Evolutionary conservation across 2,797 vertebrate species (phyloP), one percentile per base, ranked within the genome.

Genomic region (Urosaurus nigricauda): DNA sequence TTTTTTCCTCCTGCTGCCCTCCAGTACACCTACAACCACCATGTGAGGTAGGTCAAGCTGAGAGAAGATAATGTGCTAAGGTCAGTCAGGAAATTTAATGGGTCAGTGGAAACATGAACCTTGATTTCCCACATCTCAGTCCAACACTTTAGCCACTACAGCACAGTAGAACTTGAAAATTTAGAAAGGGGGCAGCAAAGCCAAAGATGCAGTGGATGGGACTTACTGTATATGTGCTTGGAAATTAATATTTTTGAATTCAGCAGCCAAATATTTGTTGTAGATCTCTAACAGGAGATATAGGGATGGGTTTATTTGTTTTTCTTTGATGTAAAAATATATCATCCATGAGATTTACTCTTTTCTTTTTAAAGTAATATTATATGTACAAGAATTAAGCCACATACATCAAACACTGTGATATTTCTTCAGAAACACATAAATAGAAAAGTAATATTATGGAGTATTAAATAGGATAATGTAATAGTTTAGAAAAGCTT

Each of bases 391-490:
- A 84, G 6, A 37, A 84, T 89, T 94, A 93, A 63, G 86, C 90
- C 94, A 79, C 68, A 87, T 51, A 24, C 87, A 93, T 93, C 92
- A 91, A 90, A 84, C 84, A 70, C 68, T 85, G 75, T 89, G 70
- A 87, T 94, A 90, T 94, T 95, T 92, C 90, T 90, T 88, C 87
- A 95, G 92, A 94, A 95, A 95, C 84, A 94, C 92, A 91, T 91
- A 92, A 70, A 74, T 79, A 71, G 74, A 89, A 91, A 95, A 94
- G 91, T 88, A 93, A 92, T 93, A 94, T 83, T 87, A 81, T 85
- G 82, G 87, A 81, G 90, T 79, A 94, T 95, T 95, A 94, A 75
- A 88, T 92, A 51, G 92, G 88, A 95, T 93, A 95, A 95, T 88
- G 79, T 95, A 95, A 96, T 94, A 91, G 83, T 94, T 90, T 90